Conservation (phyloP, 2,113 vertebrate genomes). For the Phrynocephalus versicolor region DNA sequence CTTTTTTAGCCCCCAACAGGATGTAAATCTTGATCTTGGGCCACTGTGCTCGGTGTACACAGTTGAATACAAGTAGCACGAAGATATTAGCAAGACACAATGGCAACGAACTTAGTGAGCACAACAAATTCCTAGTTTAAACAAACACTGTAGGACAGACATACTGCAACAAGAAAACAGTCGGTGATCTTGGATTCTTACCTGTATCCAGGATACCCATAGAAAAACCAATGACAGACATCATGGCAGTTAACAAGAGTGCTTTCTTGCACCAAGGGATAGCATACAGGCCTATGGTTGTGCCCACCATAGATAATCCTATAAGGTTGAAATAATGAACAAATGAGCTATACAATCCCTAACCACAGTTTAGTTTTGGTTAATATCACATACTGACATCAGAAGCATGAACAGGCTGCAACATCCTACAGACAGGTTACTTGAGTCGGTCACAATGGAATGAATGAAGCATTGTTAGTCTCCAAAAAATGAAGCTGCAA, state of each 20-base stretch:
- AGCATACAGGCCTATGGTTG: constrained; percentile 81
- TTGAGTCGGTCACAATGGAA: not conserved
- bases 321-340: constrained; percentile 19
- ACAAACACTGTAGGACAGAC: not conserved
- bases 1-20: too few relatives aligned
- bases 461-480: not conserved
- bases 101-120: not conserved
- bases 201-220: constrained; percentile 92
- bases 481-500: not conserved
- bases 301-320: constrained; percentile 81
- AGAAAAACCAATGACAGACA: constrained; percentile 85
- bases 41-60: not conserved
- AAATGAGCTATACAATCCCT: not conserved
- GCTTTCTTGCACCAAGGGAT: constrained; percentile 87
- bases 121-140: fast-evolving
- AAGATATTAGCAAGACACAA: not conserved
- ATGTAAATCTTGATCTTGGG: too few relatives aligned
- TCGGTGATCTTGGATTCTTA: constrained; percentile 56
- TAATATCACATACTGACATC: not conserved
- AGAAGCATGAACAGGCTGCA: not conserved
- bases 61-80: not conserved
- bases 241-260: constrained; percentile 78
- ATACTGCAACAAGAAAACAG: not conserved
- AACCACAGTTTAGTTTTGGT: not conserved
- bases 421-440: not conserved